Base-by-base conservation (phyloP, 2,113 vertebrate genomes). In the Lampris megalopsis region DNA sequence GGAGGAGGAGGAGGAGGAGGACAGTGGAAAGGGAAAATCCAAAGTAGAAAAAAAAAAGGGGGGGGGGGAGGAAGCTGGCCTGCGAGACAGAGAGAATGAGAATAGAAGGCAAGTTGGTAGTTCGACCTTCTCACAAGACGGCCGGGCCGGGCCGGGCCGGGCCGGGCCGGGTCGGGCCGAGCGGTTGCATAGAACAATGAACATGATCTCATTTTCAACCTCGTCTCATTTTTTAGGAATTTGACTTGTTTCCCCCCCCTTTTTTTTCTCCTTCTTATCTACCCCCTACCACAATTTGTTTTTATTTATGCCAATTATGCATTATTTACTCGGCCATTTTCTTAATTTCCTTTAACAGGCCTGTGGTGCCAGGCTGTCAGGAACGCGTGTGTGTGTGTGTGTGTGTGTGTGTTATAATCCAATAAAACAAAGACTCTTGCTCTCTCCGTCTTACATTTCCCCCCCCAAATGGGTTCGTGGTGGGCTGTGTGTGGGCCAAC, bases 321-420 rank as follows among this genome's bases (percentile, higher is more conserved):
- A 24, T 24, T 91, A 90, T 88, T 89, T 84, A 89, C 69, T 41
- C 52, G 4, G 79, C 66, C 58, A 84, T 90, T 85, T 89, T 86
- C 73, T 86, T 82, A 81, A 91, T 91, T 76, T 72, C 56, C 40
- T 81, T 89, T 92, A 90, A 92, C 77, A 79, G 88, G 84, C 9
- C 77, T 56, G 65, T 86, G 80, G 82, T 86, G 83, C 89, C 91
- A 82, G 75, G 79, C 24, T 45, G 60, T 57, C 41, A 41, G 75
- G 62, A 78, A 68, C 74, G 47, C 50, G 65, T 54, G 24, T 24
- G 24, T 24, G 24, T 24, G 24, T 24, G 24, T 24, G 24, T 24
- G 24, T 24, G 24, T 24, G 24, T 73, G 57, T 58, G 65, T 5
- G 47, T 10, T 71, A n/a, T 43, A 62, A 79, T 79, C 73, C 53